Evolutionary conservation across 2,888 invertebrate genomes (phyloP), one percentile per base, ranked within the genome.

Genomic region (Trisateles emortualis): DNA sequence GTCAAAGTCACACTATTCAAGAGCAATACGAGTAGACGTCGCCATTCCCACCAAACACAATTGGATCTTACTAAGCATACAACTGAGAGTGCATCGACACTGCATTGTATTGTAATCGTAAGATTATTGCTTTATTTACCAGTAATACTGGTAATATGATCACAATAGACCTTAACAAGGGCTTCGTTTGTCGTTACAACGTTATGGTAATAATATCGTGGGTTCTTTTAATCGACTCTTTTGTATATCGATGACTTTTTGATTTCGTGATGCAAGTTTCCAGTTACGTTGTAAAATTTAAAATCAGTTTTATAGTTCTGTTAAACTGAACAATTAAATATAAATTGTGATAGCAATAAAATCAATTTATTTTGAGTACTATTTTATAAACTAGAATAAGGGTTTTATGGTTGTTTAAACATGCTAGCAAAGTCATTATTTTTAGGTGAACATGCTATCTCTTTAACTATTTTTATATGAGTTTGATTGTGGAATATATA

Each of bases 101-200:
- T 47, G 68, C 59, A 76, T 79, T 79, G 79, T 79, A 77, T 77
- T 77, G 65, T 79, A 78, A 80, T 79, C 60, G 55, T 56, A 54
- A 64, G 66, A 73, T 77, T 65, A 75, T 69, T 72, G 67, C 59
- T 59, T 59, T 67, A 64, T 68, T 70, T 74, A 60, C 48, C 43
- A 48, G 32, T 48, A 43, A 48, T 57, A 43, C 43, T 39, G 46
- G 63, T 78, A 71, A 76, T 76, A 51, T 57, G 48, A 44, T 55
- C 58, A 78, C 78, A 78, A 78, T 74, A 61, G 59, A 46, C 48
- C 52, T 59, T 74, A 72, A 74, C 71, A 66, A 71, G 60, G 48
- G 24, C 36, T 53, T 63, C 61, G 57, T 59, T 61, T 56, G 60
- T 64, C 36, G 59, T 33, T 48, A 58, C 56, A 47, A 54, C 59